Percentiles rank a stretch among this genome's conserved stretches.
These are phyloP conservation scores for Diadumene lineata DNA, from an alignment of 92 coral and sea anemone species.

Conservation along the genomic window DNA sequence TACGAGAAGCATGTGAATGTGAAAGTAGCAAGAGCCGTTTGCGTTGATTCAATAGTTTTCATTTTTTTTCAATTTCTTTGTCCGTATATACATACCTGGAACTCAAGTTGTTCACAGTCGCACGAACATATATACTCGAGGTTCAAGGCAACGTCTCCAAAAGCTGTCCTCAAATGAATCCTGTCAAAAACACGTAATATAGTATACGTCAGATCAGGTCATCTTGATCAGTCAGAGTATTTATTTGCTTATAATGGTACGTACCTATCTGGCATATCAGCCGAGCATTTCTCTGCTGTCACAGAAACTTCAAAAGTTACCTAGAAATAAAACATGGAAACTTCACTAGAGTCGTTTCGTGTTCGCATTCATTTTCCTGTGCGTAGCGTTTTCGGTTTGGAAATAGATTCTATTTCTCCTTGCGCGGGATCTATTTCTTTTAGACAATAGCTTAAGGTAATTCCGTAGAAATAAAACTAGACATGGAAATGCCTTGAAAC, in stretches of 20 bases:
- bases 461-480: no score
- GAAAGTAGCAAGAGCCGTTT: no score
- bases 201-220: neutral
- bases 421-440: no score
- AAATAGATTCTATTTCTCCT: no score
- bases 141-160: constrained; percentile 79
- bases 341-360: no score
- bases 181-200: constrained; percentile 16
- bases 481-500: no score
- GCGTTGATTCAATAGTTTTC: no score
- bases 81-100: constrained; percentile 34
- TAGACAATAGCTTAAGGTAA: no score
- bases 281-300: constrained; percentile 47
- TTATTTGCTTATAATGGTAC: constrained; percentile 26
- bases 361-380: no score
- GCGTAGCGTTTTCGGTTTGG: no score
- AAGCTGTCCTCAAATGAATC: constrained; percentile 71
- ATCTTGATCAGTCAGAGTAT: constrained; percentile 27
- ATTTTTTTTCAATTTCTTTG: neutral
- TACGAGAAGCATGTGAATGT: no score
- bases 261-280: constrained; percentile 54
- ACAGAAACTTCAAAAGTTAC: constrained; percentile 60
- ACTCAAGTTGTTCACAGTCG: constrained; percentile 60
- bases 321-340: constrained; percentile 7
- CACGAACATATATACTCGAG: constrained; percentile 75